A percentile compares a stretch with the other conserved stretches of the same genome.
Conservation (phyloP, 35 echinoderm and acorn worm species). For the Amphiura filiformis region DNA sequence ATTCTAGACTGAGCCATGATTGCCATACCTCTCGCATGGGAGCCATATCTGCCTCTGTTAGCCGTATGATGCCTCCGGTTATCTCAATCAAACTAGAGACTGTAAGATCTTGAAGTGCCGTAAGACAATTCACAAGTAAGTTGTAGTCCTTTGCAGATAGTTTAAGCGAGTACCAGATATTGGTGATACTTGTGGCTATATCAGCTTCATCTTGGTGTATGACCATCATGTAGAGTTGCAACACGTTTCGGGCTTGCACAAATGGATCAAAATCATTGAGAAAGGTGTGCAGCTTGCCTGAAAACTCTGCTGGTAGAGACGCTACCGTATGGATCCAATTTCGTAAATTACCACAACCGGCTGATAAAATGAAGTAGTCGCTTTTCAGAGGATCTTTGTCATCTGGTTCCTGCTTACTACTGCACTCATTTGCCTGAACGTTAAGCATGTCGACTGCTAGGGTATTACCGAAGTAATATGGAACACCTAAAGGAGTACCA, state of each 20-base stretch:
- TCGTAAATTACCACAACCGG: constrained; percentile 53
- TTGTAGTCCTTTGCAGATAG: constrained; percentile 45
- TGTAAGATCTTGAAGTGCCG: constrained; percentile 6
- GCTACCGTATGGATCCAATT: constrained; percentile 36
- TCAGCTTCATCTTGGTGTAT: neutral
- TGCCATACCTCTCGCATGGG: constrained; percentile 42
- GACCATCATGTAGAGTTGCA: constrained; percentile 65
- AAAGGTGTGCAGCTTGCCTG: constrained; percentile 36
- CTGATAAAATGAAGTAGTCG: constrained; percentile 41
- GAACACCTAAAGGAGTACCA: neutral
- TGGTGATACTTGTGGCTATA: constrained; percentile 7
- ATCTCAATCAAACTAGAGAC: neutral
- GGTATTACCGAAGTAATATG: neutral
- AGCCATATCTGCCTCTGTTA: neutral
- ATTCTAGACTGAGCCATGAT: constrained; percentile 13
- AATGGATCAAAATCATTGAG: constrained; percentile 61
- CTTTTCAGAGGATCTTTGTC: neutral
- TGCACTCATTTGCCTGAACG: neutral
- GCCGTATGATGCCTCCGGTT: neutral
- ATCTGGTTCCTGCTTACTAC: neutral
- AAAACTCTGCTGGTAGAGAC: constrained; percentile 49
- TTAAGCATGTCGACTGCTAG: neutral
- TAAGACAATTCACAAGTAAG: constrained; percentile 8
- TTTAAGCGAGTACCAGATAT: constrained; percentile 50
- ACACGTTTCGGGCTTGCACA: constrained; percentile 58